Percentiles rank a stretch among this genome's conserved stretches.
phyloP scores from a whole-genome alignment of 2,888 invertebrate genomes.

The Drosophila aldrichi region DNA sequence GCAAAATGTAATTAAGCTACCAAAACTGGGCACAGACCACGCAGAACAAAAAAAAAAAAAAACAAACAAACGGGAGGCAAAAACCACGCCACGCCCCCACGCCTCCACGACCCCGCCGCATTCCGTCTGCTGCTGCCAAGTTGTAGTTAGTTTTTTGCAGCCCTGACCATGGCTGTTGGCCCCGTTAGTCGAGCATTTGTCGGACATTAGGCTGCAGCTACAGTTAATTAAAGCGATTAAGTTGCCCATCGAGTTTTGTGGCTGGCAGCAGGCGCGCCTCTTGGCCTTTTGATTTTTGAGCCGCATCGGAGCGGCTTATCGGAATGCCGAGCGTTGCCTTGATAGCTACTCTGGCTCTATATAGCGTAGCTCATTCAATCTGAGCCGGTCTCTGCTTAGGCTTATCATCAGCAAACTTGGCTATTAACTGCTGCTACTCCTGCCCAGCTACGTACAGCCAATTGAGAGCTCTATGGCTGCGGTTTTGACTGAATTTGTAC shows the following conservation, averaged over 20 bases:
- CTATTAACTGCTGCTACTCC: no score
- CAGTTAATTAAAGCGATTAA: conserved; percentile 79
- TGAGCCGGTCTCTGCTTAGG: no score
- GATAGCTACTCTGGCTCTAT: no score
- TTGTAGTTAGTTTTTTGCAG: conserved; percentile 16
- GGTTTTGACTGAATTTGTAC: no score
- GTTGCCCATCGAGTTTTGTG: conserved; percentile 61
- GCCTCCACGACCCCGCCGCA: neutral
- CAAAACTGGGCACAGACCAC: conserved; percentile 46
- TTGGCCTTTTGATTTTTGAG: conserved; percentile 7
- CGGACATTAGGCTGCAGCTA: conserved; percentile 22
- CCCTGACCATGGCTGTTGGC: conserved; percentile 19
- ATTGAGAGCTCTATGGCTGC: no score
- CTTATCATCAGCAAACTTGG: no score
- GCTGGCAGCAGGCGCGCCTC: conserved; percentile 31
- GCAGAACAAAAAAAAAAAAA: no score
- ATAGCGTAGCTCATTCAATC: no score
- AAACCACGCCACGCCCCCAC: neutral
- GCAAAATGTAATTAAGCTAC: conserved; percentile 78
- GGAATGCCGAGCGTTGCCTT: no score
- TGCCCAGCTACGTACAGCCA: no score
- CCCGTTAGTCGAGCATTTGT: conserved; percentile 11
- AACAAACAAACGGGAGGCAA: no score
- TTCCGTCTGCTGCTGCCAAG: conserved; percentile 5
- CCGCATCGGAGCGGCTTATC: neutral